phyloP scores from a whole-genome alignment of 2,888 invertebrate species.

The Nomada fabriciana region DNA sequence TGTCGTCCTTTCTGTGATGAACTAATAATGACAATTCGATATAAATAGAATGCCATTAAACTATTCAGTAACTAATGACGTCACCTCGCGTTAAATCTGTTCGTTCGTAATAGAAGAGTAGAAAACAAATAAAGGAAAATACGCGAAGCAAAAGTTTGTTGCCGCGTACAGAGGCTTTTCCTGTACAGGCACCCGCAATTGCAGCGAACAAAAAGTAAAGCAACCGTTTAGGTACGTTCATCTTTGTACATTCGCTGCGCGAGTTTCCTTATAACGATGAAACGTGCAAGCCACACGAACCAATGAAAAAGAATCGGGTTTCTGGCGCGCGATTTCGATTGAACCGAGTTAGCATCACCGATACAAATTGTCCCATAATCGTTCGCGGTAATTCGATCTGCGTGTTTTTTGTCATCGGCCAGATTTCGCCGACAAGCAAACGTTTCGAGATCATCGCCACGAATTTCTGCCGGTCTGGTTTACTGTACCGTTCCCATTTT shows the following conservation, averaged over 20 bases:
- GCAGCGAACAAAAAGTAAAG: too few species aligned
- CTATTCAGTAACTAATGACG: too few species aligned
- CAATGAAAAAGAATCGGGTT: slow-evolving; percentile 33
- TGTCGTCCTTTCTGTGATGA: neutral
- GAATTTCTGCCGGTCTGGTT: slow-evolving; percentile 30
- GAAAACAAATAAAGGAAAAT: too few species aligned
- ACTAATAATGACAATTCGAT: neutral
- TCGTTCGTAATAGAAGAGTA: too few species aligned
- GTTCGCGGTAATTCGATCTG: neutral
- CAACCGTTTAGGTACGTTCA: too few species aligned
- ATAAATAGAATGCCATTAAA: neutral
- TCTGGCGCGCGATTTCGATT: slow-evolving; percentile 26
- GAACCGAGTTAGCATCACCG: neutral
- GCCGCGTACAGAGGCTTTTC: too few species aligned
- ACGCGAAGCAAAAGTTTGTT: too few species aligned
- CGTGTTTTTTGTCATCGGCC: neutral
- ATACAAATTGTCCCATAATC: neutral
- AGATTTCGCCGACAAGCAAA: neutral
- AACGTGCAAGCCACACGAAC: neutral
- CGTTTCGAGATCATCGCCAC: neutral
- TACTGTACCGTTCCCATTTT: slow-evolving; percentile 36
- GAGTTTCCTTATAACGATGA: slow-evolving; percentile 31
- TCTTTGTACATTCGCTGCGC: neutral
- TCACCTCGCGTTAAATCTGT: too few species aligned
- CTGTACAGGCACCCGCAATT: too few species aligned